Evolutionary conservation across 2,113 vertebrate genomes (phyloP).

Genomic region (Varanus salvator): DNA sequence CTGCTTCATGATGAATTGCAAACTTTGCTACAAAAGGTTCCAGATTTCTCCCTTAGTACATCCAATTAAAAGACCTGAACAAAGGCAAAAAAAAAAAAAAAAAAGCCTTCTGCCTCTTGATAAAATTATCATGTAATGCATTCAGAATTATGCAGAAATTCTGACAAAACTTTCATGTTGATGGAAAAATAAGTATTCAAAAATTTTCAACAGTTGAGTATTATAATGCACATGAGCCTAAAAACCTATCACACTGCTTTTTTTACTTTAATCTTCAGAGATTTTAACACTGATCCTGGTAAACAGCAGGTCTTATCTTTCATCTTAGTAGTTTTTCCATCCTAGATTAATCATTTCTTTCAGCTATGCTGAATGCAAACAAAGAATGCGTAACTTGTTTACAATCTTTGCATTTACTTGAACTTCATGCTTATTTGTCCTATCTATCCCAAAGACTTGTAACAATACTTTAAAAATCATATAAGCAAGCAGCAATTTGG

Average conservation of each 20-base stretch:
- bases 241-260: conserved; percentile 5
- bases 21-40: not conserved
- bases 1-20: not conserved
- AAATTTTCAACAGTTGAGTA: not conserved
- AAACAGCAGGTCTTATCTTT: conserved; percentile 17
- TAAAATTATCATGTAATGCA: not conserved
- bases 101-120: not conserved
- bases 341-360: not conserved
- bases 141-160: not conserved
- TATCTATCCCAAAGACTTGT: not conserved
- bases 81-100: not conserved
- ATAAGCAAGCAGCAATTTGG: not conserved
- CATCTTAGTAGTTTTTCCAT: conserved; percentile 9
- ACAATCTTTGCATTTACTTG: not conserved
- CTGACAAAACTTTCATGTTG: not conserved
- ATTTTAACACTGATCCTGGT: conserved; percentile 16
- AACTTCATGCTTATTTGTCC: conserved; percentile 25
- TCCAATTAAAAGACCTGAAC: not conserved
- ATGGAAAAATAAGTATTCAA: not conserved
- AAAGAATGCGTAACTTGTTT: conserved; percentile 7
- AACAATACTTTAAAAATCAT: not conserved
- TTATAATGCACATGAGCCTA: not conserved
- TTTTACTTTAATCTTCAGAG: conserved; percentile 27
- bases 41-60: not conserved
- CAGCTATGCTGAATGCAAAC: conserved; percentile 6